phyloP scores from a whole-genome alignment of 2,888 invertebrate genomes.

The Macaria liturata region DNA sequence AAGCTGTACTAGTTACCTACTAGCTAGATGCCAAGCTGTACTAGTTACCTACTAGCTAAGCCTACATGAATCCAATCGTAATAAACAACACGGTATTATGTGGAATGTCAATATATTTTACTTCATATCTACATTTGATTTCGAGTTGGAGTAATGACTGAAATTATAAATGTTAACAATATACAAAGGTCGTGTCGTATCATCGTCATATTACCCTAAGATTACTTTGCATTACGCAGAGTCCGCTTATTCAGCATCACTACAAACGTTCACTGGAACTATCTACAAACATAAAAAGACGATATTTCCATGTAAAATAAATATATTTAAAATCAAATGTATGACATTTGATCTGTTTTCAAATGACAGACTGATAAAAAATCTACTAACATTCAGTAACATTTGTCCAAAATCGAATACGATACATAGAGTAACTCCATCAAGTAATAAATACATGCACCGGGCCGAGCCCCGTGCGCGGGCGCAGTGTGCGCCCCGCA shows the following conservation, averaged over 20 bases:
- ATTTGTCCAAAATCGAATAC: conserved; percentile 79
- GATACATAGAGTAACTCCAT: conserved; percentile 78
- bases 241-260: conserved; percentile 55
- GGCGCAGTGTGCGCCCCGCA: conserved; percentile 46
- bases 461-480: neutral
- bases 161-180: conserved; percentile 75
- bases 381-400: conserved; percentile 82
- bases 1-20: too few species aligned
- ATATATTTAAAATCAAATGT: conserved; percentile 83
- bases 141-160: conserved; percentile 70
- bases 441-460: conserved; percentile 59
- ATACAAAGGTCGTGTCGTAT: conserved; percentile 63
- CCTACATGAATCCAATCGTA: conserved; percentile 53
- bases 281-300: conserved; percentile 82
- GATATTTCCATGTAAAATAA: conserved; percentile 80
- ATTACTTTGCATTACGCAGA: conserved; percentile 51
- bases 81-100: conserved; percentile 75
- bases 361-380: conserved; percentile 80
- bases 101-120: conserved; percentile 84
- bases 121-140: conserved; percentile 80
- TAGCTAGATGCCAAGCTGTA: too few species aligned
- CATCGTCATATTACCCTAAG: conserved; percentile 48
- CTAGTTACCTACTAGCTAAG: too few species aligned
- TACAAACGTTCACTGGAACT: conserved; percentile 72
- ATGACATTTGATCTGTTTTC: conserved; percentile 80